These are phyloP conservation scores for Pristionchus maxplancki DNA, from an alignment of 2,888 invertebrate species.

Conservation along the genomic window DNA sequence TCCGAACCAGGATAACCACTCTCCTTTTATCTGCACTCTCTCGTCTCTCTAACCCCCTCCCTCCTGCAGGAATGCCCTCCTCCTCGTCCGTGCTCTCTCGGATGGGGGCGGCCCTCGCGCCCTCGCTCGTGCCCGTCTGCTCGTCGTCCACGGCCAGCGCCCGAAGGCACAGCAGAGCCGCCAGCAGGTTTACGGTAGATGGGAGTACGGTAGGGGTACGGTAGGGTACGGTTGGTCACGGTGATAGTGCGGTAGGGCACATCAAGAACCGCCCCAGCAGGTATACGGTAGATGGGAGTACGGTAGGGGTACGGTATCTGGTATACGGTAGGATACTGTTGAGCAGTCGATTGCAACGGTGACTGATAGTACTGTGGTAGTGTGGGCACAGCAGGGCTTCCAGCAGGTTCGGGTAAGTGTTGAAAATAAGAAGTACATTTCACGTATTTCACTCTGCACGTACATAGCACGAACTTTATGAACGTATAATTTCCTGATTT, in stretches of 20 bases:
- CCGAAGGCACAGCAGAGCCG: background rate
- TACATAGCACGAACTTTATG: no score
- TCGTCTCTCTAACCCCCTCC: background rate
- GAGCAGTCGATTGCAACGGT: no score
- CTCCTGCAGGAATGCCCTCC: constrained; percentile 47
- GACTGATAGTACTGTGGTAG: no score
- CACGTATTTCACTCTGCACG: no score
- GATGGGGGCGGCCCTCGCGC: constrained; percentile 52
- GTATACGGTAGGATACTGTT: background rate
- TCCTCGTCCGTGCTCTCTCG: constrained; percentile 49
- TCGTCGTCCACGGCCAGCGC: background rate
- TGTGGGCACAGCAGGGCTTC: no score
- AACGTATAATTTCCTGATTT: no score
- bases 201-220: background rate
- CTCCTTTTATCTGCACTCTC: background rate
- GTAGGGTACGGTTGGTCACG: background rate
- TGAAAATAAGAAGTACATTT: no score
- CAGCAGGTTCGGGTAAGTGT: no score
- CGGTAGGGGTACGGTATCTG: no score
- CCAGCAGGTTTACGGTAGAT: background rate
- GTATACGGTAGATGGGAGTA: background rate
- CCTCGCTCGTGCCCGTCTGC: constrained; percentile 49
- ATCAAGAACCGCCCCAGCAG: no score
- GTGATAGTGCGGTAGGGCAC: background rate
- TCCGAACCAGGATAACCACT: no score